Base-by-base conservation (phyloP, 2,113 vertebrate species). In the Sinocyclocheilus maitianheensis region DNA sequence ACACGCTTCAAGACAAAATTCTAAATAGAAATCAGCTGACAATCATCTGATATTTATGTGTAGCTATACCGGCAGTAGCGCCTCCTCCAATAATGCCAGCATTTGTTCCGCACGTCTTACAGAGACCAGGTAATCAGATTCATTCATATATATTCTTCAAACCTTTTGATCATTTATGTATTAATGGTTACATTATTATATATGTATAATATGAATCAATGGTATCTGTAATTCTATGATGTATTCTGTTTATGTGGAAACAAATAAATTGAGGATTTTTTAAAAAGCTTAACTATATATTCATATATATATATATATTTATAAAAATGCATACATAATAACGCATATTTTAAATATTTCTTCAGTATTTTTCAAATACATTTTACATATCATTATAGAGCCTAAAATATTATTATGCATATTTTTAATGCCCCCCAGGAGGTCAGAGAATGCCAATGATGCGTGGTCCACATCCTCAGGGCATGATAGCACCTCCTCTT, bases 91-190 rank as follows among this genome's bases (percentile, higher is more conserved):
- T 97, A 92, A 93, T 97, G 93, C 97, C 97, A 2, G 96, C 96
- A 22, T 98, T 98, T 86, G 94, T 98, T 76, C 97, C 97, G 6
- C 97, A 98, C 20, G 96, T 97, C 86, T 92, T 98, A 48, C 97
- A 97, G 92, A 95, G 97, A 93, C 95, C 96, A 75, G 95, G 96
- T 96, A 93, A 91, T 67, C 30, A 8, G 86, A 1, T 60, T 22
- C 20, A 55, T 3, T 46, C 43, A 10, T 10, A 46, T 8, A 8
- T 46, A 46, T 46, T 65, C 62, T 3, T 60, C 22, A 22, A 22
- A 6, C 0, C 53, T 20, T 53, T 53, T 53, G 51, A 16, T 55
- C 1, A 53, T 55, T 55, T 55, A 55, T 1, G 53, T 18, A 18
- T 55, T 55, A 55, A 22, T 22, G 55, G 55, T 60, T 60, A 60